phyloP scores from a whole-genome alignment of 2,797 vertebrate genomes.

The Rhinophrynus dorsalis region DNA sequence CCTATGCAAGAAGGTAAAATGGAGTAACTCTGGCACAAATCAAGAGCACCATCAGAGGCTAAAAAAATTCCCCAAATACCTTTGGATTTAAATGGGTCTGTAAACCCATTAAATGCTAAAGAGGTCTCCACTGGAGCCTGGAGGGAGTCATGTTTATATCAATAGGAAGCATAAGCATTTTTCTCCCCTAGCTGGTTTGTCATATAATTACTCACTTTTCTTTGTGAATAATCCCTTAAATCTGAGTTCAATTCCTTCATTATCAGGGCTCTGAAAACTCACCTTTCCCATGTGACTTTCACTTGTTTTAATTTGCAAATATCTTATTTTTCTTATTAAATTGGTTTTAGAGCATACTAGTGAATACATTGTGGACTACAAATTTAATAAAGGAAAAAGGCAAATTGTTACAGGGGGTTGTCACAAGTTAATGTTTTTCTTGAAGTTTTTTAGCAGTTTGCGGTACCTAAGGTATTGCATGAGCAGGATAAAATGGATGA shows the following conservation, averaged over 20 bases:
- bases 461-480: neutral
- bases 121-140: no score
- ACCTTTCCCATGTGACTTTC: neutral
- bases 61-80: no score
- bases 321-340: slow-evolving; percentile 6
- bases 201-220: no score
- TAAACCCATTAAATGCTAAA: no score
- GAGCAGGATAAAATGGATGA: slow-evolving; percentile 1
- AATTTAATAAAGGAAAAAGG: neutral
- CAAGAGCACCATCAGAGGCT: no score
- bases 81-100: no score
- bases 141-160: no score
- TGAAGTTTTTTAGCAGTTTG: neutral
- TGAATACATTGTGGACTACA: neutral
- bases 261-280: neutral
- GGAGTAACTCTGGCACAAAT: no score
- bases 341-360: neutral
- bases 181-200: no score
- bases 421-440: slow-evolving; percentile 11
- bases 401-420: neutral
- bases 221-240: no score
- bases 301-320: neutral
- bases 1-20: no score
- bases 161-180: no score
- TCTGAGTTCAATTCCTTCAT: neutral